These are phyloP conservation scores for Anorthoa munda DNA, from an alignment of 2,888 invertebrate species.

Conservation along the genomic window DNA sequence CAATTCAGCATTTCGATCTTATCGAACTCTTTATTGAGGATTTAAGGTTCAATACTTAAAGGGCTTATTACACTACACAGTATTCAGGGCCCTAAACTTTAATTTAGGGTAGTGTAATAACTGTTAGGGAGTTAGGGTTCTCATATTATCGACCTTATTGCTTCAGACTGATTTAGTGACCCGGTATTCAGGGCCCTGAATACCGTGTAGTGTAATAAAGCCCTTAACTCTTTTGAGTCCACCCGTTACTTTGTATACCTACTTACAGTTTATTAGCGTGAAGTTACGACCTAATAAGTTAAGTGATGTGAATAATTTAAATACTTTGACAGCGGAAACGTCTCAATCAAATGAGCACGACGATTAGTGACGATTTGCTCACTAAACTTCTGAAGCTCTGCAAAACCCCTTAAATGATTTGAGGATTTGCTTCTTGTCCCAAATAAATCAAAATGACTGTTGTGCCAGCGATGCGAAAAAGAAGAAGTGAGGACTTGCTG, in stretches of 20 bases:
- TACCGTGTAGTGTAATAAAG: too few species aligned
- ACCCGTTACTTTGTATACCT: slow-evolving; percentile 1
- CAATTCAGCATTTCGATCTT: background rate
- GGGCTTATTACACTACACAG: too few species aligned
- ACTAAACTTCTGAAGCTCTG: too few species aligned
- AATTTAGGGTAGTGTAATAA: too few species aligned
- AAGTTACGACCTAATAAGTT: slow-evolving; percentile 31
- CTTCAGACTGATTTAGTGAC: too few species aligned
- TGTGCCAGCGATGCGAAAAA: too few species aligned
- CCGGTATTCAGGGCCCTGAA: too few species aligned
- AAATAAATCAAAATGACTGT: too few species aligned
- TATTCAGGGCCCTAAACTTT: too few species aligned
- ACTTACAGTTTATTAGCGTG: slow-evolving; percentile 12
- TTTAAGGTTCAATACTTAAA: background rate
- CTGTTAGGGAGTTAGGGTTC: too few species aligned
- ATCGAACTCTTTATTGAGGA: slow-evolving; percentile 1
- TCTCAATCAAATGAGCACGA: slow-evolving; percentile 12
- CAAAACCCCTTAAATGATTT: too few species aligned
- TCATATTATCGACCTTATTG: too few species aligned
- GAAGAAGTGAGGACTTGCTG: background rate
- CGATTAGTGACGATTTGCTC: background rate
- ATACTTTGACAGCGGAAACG: slow-evolving; percentile 8
- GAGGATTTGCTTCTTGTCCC: background rate
- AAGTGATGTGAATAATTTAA: slow-evolving; percentile 21
- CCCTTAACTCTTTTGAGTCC: background rate